These are phyloP conservation scores for Marmota monax DNA, from an alignment of 2,113 vertebrate genomes.

Conservation along the genomic window DNA sequence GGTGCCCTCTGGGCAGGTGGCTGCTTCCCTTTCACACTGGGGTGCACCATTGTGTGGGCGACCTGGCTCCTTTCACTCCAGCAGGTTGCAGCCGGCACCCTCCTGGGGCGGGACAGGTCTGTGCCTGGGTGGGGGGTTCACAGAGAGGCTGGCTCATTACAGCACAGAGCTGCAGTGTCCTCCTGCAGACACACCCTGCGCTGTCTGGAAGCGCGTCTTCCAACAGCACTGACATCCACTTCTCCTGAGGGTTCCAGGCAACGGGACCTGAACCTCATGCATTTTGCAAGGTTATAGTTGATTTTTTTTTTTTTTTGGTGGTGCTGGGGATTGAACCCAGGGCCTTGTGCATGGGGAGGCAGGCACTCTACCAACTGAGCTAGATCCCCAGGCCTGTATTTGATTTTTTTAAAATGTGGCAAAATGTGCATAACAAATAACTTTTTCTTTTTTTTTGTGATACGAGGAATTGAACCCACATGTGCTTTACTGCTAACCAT, in stretches of 20 bases:
- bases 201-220: too few species aligned
- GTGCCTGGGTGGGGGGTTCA: background rate
- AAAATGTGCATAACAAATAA: too few species aligned
- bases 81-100: background rate
- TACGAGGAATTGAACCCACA: too few species aligned
- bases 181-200: background rate
- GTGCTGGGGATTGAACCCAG: too few species aligned
- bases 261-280: background rate
- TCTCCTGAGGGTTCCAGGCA: background rate
- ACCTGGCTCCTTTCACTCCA: too few species aligned
- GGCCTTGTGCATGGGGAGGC: too few species aligned
- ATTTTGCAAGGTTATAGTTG: background rate
- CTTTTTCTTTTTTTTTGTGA: too few species aligned
- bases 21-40: background rate
- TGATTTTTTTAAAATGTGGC: background rate
- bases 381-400: too few species aligned
- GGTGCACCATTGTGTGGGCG: background rate
- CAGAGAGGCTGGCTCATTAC: accelerated
- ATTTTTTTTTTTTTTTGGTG: background rate
- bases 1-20: background rate
- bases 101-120: background rate
- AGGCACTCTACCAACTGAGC: too few species aligned
- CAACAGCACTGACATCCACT: too few species aligned
- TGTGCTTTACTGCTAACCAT: too few species aligned
- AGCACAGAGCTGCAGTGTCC: background rate